Conservation (phyloP, 2,888 invertebrate genomes). For the Uloborus plumipes region DNA sequence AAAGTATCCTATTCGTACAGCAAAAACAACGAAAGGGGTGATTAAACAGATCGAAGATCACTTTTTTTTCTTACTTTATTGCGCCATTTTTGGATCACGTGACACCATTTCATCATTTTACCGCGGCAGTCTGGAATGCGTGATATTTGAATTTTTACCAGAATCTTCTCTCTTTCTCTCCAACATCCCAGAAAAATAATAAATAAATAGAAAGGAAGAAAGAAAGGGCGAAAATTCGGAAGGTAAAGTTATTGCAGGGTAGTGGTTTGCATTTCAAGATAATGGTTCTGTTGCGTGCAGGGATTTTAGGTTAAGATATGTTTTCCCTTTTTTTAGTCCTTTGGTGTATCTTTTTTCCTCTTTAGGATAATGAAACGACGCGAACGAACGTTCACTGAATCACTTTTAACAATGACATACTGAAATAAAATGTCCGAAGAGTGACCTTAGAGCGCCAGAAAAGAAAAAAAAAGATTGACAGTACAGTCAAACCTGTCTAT, state of each 20-base stretch:
- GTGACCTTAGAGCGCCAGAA: too few relatives aligned
- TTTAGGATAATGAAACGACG: background rate
- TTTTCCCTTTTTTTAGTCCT: background rate
- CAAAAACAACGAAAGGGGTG: too few relatives aligned
- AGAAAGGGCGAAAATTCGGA: background rate
- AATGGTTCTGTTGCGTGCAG: conserved; percentile 43
- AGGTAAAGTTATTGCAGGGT: conserved; percentile 17
- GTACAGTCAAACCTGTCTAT: too few relatives aligned
- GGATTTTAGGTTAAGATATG: background rate
- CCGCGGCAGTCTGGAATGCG: background rate
- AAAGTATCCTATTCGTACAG: too few relatives aligned
- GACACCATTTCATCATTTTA: conserved; percentile 32
- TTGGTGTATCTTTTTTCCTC: background rate
- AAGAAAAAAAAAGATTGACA: too few relatives aligned
- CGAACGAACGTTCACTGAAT: too few relatives aligned
- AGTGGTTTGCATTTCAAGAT: conserved; percentile 41
- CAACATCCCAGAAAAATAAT: background rate
- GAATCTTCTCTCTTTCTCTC: conserved; percentile 13
- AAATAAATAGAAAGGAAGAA: conserved; percentile 10
- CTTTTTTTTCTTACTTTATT: too few relatives aligned
- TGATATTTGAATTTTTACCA: conserved; percentile 37
- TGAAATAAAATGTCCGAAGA: too few relatives aligned
- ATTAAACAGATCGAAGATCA: too few relatives aligned
- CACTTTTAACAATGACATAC: too few relatives aligned
- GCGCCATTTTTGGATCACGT: conserved; percentile 11